A percentile compares a stretch with the other conserved stretches of the same genome.
Evolutionary conservation across 2,113 vertebrate genomes (phyloP).

Genomic region (Silurus meridionalis): DNA sequence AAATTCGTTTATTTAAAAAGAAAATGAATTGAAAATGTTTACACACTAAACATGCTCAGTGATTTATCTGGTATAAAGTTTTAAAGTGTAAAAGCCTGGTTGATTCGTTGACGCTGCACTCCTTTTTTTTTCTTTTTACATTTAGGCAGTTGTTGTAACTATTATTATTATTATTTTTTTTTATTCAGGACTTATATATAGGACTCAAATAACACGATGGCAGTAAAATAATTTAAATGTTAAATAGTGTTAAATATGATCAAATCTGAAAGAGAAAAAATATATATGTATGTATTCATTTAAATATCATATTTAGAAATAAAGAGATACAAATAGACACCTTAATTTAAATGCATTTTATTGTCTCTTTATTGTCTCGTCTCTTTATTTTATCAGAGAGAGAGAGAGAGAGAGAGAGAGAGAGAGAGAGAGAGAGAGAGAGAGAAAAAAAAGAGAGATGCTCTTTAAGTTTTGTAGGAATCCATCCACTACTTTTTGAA

Average conservation of each 20-base stretch:
- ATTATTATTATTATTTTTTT: background rate
- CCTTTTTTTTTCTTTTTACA: background rate
- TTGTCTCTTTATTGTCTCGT: too few relatives aligned
- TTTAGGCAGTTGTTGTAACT: background rate
- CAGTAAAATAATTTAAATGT: background rate
- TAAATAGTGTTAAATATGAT: background rate
- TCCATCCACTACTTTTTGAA: background rate
- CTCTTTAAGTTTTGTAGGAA: background rate
- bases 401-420: too few relatives aligned
- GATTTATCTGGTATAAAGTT: background rate
- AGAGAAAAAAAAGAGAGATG: too few relatives aligned
- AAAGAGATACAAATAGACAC: too few relatives aligned
- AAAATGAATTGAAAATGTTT: background rate
- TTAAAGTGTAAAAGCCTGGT: background rate
- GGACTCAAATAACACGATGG: background rate
- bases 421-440: too few relatives aligned
- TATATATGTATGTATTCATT: too few relatives aligned
- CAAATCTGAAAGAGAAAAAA: background rate
- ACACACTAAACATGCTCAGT: background rate
- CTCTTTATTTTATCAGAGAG: too few relatives aligned
- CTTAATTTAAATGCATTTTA: too few relatives aligned
- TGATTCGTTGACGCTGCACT: background rate
- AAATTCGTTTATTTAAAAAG: slow-evolving; percentile 3
- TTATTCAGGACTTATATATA: background rate
- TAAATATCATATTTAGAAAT: background rate